Percentiles rank a stretch among this genome's conserved stretches.
phyloP scores from a whole-genome alignment of 2,888 invertebrate genomes.

The Oscheius sp. region DNA sequence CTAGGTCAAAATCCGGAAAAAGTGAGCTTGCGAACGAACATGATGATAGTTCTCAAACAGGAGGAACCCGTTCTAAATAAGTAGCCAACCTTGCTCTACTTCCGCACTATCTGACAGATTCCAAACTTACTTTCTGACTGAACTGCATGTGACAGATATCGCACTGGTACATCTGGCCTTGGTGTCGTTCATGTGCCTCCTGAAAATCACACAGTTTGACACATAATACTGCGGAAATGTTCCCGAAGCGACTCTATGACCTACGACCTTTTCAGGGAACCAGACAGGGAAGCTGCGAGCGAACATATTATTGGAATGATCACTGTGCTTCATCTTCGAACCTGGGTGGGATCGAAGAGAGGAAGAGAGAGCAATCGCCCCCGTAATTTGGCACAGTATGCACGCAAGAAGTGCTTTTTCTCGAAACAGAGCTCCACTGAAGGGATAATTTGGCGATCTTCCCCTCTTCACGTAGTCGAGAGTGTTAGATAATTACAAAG shows the following conservation, averaged over 20 bases:
- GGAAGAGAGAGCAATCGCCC: no score
- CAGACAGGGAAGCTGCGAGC: constrained; percentile 1
- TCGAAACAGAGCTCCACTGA: no score
- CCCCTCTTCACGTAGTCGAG: not conserved
- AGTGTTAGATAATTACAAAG: constrained; percentile 14
- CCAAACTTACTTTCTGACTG: constrained; percentile 81
- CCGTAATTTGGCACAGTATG: no score
- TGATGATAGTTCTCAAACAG: no score
- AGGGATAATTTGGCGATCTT: no score
- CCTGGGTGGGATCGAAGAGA: no score
- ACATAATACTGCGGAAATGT: not conserved
- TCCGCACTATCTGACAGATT: constrained; percentile 72
- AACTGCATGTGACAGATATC: constrained; percentile 97
- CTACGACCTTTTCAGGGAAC: constrained; percentile 9
- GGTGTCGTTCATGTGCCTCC: constrained; percentile 72
- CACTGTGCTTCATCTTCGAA: no score
- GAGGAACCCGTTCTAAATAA: no score
- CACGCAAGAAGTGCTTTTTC: constrained; percentile 3
- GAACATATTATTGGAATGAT: no score
- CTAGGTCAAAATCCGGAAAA: no score
- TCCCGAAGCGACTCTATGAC: not conserved
- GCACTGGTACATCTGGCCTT: constrained; percentile 89
- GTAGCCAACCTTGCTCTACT: no score
- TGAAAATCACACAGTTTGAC: constrained; percentile 49
- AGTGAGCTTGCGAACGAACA: no score